Evolutionary conservation across 2,797 vertebrate species (phyloP).

Genomic region (Cyclopterus lumpus): DNA sequence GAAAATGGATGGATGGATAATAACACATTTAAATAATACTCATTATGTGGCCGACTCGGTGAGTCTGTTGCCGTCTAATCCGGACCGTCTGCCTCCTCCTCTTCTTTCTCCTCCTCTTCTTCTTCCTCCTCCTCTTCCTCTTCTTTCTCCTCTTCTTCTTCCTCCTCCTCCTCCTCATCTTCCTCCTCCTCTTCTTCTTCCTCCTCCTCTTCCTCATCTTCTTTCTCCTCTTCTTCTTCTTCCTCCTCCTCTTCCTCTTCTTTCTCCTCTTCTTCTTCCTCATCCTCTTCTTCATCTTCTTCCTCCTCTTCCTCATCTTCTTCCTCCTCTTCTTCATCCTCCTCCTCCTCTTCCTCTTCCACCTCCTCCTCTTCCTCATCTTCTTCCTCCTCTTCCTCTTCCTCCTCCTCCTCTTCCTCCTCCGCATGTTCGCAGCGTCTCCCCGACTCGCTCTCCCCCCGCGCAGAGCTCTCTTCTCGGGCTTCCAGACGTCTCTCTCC

Average conservation of each 20-base stretch:
- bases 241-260: slow-evolving; percentile 22
- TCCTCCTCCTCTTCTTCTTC: too few relatives aligned
- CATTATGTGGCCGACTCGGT: not conserved
- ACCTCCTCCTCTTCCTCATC: slow-evolving; percentile 40
- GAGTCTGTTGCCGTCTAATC: slow-evolving; percentile 26
- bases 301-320: slow-evolving; percentile 31
- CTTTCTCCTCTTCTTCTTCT: too few relatives aligned
- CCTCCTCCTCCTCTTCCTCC: slow-evolving; percentile 19
- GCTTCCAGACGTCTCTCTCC: slow-evolving; percentile 65
- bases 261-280: too few relatives aligned
- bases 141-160: too few relatives aligned
- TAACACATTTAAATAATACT: not conserved
- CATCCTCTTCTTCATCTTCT: not conserved
- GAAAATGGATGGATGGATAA: too few relatives aligned
- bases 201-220: slow-evolving; percentile 19
- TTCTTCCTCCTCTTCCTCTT: too few relatives aligned
- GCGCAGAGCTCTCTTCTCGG: slow-evolving; percentile 56
- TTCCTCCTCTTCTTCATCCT: too few relatives aligned
- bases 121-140: too few relatives aligned
- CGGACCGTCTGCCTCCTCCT: not conserved
- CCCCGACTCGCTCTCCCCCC: slow-evolving; percentile 55
- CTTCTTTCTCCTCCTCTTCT: too few relatives aligned
- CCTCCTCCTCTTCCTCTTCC: too few relatives aligned
- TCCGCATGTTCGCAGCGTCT: slow-evolving; percentile 53
- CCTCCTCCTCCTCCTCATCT: slow-evolving; percentile 37